Evolutionary conservation across 2,888 invertebrate species (phyloP).

Genomic region (Odontothrips loti): DNA sequence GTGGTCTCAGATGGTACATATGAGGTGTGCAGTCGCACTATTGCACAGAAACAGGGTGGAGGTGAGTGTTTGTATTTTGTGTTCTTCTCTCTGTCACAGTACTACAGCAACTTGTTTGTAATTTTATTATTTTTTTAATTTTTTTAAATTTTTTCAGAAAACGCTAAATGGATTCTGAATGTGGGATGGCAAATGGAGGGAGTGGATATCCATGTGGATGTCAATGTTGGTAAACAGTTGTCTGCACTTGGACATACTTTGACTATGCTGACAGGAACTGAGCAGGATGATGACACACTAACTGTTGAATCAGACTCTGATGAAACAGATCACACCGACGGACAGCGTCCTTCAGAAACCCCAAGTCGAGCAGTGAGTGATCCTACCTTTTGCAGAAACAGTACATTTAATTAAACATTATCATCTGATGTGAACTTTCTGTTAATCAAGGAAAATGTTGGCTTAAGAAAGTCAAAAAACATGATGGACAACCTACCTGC

Average conservation of each 20-base stretch:
- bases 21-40: constrained; percentile 91
- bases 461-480: constrained; percentile 58
- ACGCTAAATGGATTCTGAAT: constrained; percentile 97
- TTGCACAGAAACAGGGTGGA: constrained; percentile 71
- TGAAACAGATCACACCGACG: constrained; percentile 56
- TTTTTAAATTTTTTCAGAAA: constrained; percentile 57
- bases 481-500: constrained; percentile 73
- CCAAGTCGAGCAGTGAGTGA: background rate
- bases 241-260: constrained; percentile 92
- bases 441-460: constrained; percentile 59
- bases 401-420: background rate
- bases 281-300: constrained; percentile 73
- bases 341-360: background rate
- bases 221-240: constrained; percentile 92
- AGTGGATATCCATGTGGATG: constrained; percentile 92
- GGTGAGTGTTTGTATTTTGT: constrained; percentile 50
- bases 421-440: background rate
- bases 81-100: constrained; percentile 9
- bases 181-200: constrained; percentile 99
- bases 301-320: constrained; percentile 70
- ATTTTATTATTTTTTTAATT: constrained; percentile 30
- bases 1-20: constrained; percentile 99
- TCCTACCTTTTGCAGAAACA: background rate
- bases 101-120: constrained; percentile 27
- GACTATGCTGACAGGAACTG: constrained; percentile 85